Percentiles rank a stretch among this genome's conserved stretches.
phyloP scores from a whole-genome alignment of 2,797 vertebrate genomes.

The Aplochiton taeniatus region DNA sequence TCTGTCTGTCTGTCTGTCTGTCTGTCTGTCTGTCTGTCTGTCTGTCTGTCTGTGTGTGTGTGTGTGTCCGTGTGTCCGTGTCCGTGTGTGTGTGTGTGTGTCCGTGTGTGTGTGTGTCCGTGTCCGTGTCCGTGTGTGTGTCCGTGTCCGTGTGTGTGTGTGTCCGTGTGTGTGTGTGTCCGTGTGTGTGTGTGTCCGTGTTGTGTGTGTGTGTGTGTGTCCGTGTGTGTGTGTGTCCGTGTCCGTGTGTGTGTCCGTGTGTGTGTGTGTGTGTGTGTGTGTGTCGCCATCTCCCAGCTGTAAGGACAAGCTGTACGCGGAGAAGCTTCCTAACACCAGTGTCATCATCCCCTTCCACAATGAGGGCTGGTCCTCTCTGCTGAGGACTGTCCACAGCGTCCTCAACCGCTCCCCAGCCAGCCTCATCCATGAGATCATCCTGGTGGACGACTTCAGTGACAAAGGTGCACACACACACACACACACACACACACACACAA shows the following conservation, averaged over 20 bases:
- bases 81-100: too few relatives aligned
- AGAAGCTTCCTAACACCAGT: constrained; percentile 92
- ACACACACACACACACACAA: neutral
- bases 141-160: too few relatives aligned
- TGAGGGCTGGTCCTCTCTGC: constrained; percentile 96
- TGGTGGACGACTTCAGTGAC: constrained; percentile 98
- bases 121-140: too few relatives aligned
- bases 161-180: too few relatives aligned
- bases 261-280: constrained; percentile 17
- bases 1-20: too few relatives aligned
- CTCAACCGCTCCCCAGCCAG: constrained; percentile 89
- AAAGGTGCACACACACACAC: constrained; percentile 75
- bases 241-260: constrained; percentile 1
- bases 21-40: too few relatives aligned
- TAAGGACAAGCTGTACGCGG: constrained; percentile 84
- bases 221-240: constrained; percentile 6
- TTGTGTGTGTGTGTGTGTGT: neutral
- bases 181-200: constrained; percentile 1
- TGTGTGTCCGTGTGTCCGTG: too few relatives aligned
- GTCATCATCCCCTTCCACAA: constrained; percentile 98
- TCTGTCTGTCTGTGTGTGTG: too few relatives aligned
- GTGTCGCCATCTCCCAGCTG: too few relatives aligned
- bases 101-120: too few relatives aligned
- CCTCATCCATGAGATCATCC: constrained; percentile 90
- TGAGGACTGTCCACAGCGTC: constrained; percentile 93